Conservation (phyloP, 2,888 invertebrate species). For the Leucophora obtusa region DNA sequence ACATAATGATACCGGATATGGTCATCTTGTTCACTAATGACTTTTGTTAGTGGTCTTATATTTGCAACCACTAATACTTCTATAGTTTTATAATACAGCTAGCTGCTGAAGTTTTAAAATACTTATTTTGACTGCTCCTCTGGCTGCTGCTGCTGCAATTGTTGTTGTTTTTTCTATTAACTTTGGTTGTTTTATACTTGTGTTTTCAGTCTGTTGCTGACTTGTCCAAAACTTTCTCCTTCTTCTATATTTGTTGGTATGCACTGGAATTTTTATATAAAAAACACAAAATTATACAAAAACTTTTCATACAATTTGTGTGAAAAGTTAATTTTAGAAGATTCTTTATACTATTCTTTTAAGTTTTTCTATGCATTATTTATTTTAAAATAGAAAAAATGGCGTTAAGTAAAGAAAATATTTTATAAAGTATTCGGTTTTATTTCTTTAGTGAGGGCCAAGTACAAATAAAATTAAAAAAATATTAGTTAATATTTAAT, state of each 20-base stretch:
- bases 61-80: slow-evolving; percentile 56
- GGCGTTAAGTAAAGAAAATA: slow-evolving; percentile 50
- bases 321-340: slow-evolving; percentile 61
- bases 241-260: slow-evolving; percentile 8
- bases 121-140: neutral
- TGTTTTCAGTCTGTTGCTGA: slow-evolving; percentile 41
- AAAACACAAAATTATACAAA: slow-evolving; percentile 44
- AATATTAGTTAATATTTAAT: slow-evolving; percentile 18
- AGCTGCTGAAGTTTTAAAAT: neutral
- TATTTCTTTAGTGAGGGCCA: slow-evolving; percentile 10
- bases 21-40: slow-evolving; percentile 65
- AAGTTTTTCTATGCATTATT: neutral
- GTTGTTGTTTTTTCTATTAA: neutral
- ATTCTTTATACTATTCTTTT: slow-evolving; percentile 20
- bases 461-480: slow-evolving; percentile 32
- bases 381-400: slow-evolving; percentile 19
- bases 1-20: slow-evolving; percentile 63
- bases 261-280: slow-evolving; percentile 13
- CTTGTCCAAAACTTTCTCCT: slow-evolving; percentile 61
- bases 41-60: slow-evolving; percentile 61
- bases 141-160: slow-evolving; percentile 18
- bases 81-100: neutral
- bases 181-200: neutral
- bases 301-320: slow-evolving; percentile 62
- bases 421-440: slow-evolving; percentile 16